Percentiles rank a stretch among this genome's conserved stretches.
These are phyloP conservation scores for Sylvilagus floridanus DNA, from an alignment of 2,797 vertebrate genomes.

Conservation along the genomic window DNA sequence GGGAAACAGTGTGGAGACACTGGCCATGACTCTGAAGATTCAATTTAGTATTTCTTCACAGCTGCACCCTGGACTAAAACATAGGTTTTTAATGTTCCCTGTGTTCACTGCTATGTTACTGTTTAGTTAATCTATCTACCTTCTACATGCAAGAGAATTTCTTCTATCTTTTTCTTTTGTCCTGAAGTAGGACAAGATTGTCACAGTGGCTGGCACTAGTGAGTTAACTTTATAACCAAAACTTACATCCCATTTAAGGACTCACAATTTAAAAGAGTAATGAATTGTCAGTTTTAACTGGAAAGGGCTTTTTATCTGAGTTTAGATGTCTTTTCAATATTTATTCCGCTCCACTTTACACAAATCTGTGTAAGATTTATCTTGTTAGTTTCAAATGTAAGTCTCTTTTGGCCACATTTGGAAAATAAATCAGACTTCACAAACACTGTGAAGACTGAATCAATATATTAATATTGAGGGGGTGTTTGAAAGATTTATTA, in stretches of 20 bases:
- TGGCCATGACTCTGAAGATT: neutral
- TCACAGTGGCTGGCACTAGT: slow-evolving; percentile 76
- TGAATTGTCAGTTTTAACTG: slow-evolving; percentile 86
- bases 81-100: neutral
- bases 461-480: slow-evolving; percentile 89
- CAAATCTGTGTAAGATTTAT: slow-evolving; percentile 87
- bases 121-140: neutral
- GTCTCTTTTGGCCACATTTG: slow-evolving; percentile 84
- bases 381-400: slow-evolving; percentile 86
- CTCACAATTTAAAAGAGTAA: slow-evolving; percentile 84
- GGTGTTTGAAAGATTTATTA: slow-evolving; percentile 86
- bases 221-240: slow-evolving; percentile 82
- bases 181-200: slow-evolving; percentile 74
- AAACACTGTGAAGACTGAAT: slow-evolving; percentile 85
- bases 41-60: neutral
- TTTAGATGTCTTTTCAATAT: slow-evolving; percentile 87
- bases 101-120: neutral
- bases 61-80: neutral
- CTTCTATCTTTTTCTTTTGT: neutral
- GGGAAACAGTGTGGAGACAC: neutral
- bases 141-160: slow-evolving; percentile 35
- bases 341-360: slow-evolving; percentile 88
- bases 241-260: slow-evolving; percentile 77
- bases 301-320: slow-evolving; percentile 83
- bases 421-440: slow-evolving; percentile 89